A percentile compares a stretch with the other conserved stretches of the same genome.
These are phyloP conservation scores for Trichonephila clavata DNA, from an alignment of 1,140 invertebrate species.

Conservation along the genomic window DNA sequence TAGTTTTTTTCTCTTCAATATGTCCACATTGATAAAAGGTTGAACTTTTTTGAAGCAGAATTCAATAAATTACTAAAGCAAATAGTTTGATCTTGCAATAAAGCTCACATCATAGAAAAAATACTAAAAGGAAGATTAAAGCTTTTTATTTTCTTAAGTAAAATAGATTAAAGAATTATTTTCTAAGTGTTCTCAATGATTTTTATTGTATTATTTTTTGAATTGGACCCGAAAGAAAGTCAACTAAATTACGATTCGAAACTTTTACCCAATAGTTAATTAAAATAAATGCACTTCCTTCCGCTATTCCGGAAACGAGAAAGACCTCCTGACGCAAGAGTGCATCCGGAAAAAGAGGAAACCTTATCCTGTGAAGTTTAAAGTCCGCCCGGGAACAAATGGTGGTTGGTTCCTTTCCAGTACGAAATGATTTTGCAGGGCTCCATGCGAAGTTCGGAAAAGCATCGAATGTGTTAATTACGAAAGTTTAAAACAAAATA, in stretches of 20 bases:
- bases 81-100: no score
- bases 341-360: constrained; percentile 22
- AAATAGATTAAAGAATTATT: background rate
- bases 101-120: no score
- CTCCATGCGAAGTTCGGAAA: background rate
- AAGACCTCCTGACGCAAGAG: background rate
- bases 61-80: no score
- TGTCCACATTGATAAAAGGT: no score
- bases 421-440: background rate
- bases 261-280: constrained; percentile 26
- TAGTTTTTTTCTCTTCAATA: no score
- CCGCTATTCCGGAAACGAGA: background rate
- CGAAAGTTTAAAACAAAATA: constrained; percentile 9
- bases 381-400: background rate
- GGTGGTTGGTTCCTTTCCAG: background rate
- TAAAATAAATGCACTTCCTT: constrained; percentile 31
- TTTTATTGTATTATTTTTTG: background rate
- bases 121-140: background rate
- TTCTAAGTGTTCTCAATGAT: background rate
- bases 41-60: no score
- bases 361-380: background rate
- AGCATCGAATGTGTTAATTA: background rate
- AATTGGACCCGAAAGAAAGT: background rate
- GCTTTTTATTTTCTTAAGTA: background rate
- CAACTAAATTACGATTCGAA: background rate